These are phyloP conservation scores for Chrysomallon squamiferum DNA, from an alignment of 1,140 invertebrate species.

Conservation along the genomic window DNA sequence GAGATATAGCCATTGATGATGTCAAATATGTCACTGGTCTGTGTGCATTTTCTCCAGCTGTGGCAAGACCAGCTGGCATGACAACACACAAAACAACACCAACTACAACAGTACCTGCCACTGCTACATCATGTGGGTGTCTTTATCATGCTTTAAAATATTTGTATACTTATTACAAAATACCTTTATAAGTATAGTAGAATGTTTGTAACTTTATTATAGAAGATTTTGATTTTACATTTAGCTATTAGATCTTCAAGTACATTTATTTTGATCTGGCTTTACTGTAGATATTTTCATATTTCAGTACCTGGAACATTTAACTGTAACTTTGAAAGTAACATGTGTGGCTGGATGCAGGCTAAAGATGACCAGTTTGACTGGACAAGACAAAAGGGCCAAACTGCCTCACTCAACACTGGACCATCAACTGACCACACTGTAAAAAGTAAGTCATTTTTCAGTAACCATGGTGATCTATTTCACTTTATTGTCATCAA, in stretches of 20 bases:
- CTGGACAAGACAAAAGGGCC: constrained; percentile 73
- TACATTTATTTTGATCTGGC: too few relatives aligned
- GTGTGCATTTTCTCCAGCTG: constrained; percentile 12
- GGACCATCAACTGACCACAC: constrained; percentile 50
- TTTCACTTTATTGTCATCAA: background rate
- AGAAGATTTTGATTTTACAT: too few relatives aligned
- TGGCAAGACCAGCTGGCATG: background rate
- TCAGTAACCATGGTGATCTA: too few relatives aligned
- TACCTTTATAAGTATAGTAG: too few relatives aligned
- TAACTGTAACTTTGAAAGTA: constrained; percentile 74
- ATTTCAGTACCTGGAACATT: constrained; percentile 9
- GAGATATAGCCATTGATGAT: constrained; percentile 79
- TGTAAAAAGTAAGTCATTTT: constrained; percentile 13
- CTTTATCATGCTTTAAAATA: too few relatives aligned
- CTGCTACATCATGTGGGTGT: background rate
- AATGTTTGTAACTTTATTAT: too few relatives aligned
- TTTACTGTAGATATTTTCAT: too few relatives aligned
- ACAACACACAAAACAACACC: background rate
- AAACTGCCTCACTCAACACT: constrained; percentile 66
- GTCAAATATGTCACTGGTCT: constrained; percentile 22
- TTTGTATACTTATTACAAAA: too few relatives aligned
- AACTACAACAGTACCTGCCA: background rate
- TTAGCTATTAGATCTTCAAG: too few relatives aligned
- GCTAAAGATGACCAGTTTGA: constrained; percentile 79
- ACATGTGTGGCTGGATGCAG: constrained; percentile 77